These are phyloP conservation scores for Rhyacichthys aspro DNA, from an alignment of 2,797 vertebrate species.

Conservation along the genomic window DNA sequence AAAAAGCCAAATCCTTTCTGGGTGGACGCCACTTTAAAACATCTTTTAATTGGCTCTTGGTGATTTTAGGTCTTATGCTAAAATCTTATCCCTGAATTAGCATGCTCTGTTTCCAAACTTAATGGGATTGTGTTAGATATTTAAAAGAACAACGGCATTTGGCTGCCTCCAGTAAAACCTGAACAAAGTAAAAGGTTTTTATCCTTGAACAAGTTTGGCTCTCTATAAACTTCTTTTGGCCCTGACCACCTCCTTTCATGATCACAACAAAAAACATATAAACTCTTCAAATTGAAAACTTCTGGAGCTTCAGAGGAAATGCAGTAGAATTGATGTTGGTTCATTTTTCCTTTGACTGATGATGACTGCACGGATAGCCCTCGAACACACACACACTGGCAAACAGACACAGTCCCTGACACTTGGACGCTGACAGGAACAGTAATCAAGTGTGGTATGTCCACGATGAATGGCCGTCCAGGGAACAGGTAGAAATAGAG, in stretches of 20 bases:
- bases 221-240: conserved; percentile 1
- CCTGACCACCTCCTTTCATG: conserved; percentile 1
- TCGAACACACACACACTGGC: not conserved
- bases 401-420: conserved; percentile 5
- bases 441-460: conserved; percentile 52
- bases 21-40: too few relatives aligned
- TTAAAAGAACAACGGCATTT: too few relatives aligned
- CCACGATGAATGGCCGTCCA: conserved; percentile 52
- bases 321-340: conserved; percentile 19
- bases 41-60: too few relatives aligned
- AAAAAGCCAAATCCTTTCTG: too few relatives aligned
- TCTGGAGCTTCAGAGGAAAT: conserved; percentile 16
- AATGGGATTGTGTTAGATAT: too few relatives aligned
- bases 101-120: too few relatives aligned
- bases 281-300: conserved; percentile 26
- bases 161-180: not conserved
- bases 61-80: too few relatives aligned
- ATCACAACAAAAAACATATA: conserved; percentile 5
- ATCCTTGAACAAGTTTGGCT: not conserved
- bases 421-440: conserved; percentile 23
- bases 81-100: too few relatives aligned
- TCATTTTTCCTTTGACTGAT: too few relatives aligned
- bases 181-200: not conserved
- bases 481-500: conserved; percentile 43
- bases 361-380: conserved; percentile 7